These are phyloP conservation scores for Muschampia plurimacula DNA, from an alignment of 2,888 invertebrate species.

Conservation along the genomic window DNA sequence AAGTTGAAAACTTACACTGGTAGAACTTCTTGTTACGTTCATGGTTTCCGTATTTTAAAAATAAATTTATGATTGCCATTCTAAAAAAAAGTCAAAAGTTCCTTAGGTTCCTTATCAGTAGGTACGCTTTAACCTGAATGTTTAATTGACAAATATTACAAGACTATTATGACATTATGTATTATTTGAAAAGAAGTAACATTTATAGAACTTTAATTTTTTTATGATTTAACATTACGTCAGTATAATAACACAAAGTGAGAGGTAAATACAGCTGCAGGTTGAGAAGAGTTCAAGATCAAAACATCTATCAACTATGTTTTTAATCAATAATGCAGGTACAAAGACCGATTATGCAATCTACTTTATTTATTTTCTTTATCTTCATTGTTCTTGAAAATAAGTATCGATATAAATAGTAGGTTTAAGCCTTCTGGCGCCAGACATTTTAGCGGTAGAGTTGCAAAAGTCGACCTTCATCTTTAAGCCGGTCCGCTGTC, in stretches of 20 bases:
- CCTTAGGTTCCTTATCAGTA: too few relatives aligned
- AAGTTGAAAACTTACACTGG: background rate
- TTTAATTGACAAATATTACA: too few relatives aligned
- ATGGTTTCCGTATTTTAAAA: background rate
- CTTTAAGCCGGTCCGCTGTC: conserved; percentile 48
- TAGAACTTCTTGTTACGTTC: background rate
- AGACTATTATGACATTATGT: too few relatives aligned
- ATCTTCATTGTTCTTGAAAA: conserved; percentile 22
- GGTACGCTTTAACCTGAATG: too few relatives aligned
- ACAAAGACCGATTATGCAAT: background rate
- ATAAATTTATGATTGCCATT: too few relatives aligned
- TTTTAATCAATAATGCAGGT: background rate
- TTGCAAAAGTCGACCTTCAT: conserved; percentile 73
- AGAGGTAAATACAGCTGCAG: background rate
- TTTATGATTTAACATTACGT: too few relatives aligned
- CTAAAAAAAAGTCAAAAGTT: too few relatives aligned
- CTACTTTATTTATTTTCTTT: background rate
- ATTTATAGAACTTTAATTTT: too few relatives aligned
- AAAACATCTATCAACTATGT: background rate
- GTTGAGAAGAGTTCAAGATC: conserved; percentile 9
- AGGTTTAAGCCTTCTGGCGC: conserved; percentile 44
- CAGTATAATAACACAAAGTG: background rate
- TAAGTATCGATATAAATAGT: conserved; percentile 30
- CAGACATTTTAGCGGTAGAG: conserved; percentile 48
- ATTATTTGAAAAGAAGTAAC: too few relatives aligned